These are phyloP conservation scores for Echeneis naucrates DNA, from an alignment of 2,797 vertebrate genomes.

Conservation along the genomic window DNA sequence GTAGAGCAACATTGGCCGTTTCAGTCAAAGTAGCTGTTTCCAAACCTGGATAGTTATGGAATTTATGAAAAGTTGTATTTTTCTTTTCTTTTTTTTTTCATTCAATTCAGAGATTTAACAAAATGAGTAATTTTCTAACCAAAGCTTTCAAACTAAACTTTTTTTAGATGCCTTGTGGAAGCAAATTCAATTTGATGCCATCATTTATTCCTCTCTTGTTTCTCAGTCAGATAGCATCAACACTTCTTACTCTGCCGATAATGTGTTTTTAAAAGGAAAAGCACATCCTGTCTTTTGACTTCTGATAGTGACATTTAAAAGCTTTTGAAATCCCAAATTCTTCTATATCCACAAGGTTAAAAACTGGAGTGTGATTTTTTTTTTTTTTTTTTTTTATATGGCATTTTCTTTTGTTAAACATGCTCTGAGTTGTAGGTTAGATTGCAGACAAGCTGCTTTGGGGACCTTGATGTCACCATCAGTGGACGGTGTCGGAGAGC, in stretches of 20 bases:
- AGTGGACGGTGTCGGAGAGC: constrained; percentile 47
- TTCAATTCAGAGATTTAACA: not conserved
- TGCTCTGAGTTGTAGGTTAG: constrained; percentile 32
- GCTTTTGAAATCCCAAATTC: constrained; percentile 49
- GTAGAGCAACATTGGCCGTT: not conserved
- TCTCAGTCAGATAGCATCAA: constrained; percentile 2
- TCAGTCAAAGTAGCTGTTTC: not conserved
- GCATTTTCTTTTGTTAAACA: constrained; percentile 68
- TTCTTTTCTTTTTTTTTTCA: too few relatives aligned
- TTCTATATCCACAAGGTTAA: constrained; percentile 45
- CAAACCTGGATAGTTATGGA: not conserved
- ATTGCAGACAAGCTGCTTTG: constrained; percentile 48
- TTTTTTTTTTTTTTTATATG: too few relatives aligned
- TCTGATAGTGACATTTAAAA: constrained; percentile 59
- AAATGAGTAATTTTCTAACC: constrained; percentile 7
- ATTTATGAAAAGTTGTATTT: not conserved
- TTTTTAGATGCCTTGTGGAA: not conserved
- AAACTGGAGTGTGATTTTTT: constrained; percentile 60
- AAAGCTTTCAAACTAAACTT: constrained; percentile 6
- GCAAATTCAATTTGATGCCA: constrained; percentile 9
- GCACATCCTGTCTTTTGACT: constrained; percentile 23
- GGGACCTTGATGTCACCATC: constrained; percentile 64
- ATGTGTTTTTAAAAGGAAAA: constrained; percentile 17
- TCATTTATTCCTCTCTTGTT: constrained; percentile 1
- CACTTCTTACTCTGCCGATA: constrained; percentile 8